These are phyloP conservation scores for Gymnothorax javanicus DNA, from an alignment of 2,797 vertebrate genomes.

Conservation along the genomic window DNA sequence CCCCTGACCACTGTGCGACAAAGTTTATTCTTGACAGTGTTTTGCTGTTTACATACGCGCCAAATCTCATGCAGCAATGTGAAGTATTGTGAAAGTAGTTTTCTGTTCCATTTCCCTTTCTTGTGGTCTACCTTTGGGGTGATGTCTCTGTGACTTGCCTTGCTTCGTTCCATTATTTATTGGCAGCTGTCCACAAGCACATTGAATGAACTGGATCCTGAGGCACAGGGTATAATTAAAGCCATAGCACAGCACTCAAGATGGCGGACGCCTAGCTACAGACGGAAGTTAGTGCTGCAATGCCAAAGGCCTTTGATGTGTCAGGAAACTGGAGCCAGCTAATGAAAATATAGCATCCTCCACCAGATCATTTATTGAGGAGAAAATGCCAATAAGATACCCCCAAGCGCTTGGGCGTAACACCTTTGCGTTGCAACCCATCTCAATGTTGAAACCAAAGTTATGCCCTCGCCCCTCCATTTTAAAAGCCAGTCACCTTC, in stretches of 20 bases:
- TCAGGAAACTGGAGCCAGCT: background rate
- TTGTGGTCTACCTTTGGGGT: background rate
- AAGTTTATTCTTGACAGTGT: background rate
- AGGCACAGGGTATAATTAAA: background rate
- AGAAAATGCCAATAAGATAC: no score
- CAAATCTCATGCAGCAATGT: background rate
- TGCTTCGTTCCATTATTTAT: conserved; percentile 21
- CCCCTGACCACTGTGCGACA: background rate
- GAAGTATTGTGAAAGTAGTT: background rate
- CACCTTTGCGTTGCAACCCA: no score
- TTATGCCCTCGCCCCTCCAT: no score
- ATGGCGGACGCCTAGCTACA: background rate
- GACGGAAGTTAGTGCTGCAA: background rate
- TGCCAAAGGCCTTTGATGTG: background rate
- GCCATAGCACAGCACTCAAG: background rate
- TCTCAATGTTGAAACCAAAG: no score
- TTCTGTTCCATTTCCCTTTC: background rate
- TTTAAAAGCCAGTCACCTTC: background rate
- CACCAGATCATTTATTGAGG: background rate
- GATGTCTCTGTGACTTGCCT: background rate
- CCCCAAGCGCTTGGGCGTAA: no score
- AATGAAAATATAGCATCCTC: background rate
- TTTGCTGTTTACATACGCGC: background rate
- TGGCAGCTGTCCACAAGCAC: conserved; percentile 28
- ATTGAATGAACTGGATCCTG: background rate